Conservation (phyloP, 2,113 vertebrate species). For the Centropus bengalensis region DNA sequence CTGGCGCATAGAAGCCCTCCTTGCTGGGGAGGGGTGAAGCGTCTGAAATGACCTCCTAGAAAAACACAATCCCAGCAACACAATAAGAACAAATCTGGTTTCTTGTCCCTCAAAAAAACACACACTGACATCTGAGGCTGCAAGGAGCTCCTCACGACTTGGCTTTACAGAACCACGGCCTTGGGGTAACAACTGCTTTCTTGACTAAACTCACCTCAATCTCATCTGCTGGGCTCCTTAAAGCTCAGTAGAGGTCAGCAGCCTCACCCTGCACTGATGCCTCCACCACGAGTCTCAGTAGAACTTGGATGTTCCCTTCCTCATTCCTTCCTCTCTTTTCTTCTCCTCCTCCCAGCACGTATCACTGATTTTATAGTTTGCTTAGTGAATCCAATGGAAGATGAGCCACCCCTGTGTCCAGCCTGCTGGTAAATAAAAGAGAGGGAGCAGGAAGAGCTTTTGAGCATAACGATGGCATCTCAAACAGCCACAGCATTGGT, state of each 20-base stretch:
- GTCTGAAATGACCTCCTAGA: not conserved
- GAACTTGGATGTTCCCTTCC: not conserved
- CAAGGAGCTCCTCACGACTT: not conserved
- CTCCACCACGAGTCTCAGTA: not conserved
- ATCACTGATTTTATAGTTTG: conserved; percentile 71
- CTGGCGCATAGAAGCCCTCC: not conserved
- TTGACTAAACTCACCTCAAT: not conserved
- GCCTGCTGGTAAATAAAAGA: conserved; percentile 76
- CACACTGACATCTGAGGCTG: not conserved
- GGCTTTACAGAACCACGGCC: not conserved
- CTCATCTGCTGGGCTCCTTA: not conserved
- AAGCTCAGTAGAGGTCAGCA: not conserved
- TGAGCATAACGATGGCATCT: not conserved
- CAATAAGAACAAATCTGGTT: not conserved
- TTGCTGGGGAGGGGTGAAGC: not conserved
- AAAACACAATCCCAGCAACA: not conserved
- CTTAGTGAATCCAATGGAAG: conserved; percentile 59
- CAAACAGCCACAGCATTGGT: conserved; percentile 71
- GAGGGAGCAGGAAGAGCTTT: conserved; percentile 73
- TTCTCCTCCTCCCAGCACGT: accelerated
- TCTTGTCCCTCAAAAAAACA: not conserved
- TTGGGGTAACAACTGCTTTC: not conserved
- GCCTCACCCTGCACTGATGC: not conserved
- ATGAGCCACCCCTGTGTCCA: conserved; percentile 47
- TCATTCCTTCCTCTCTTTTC: too few relatives aligned